Percentiles rank a stretch among this genome's conserved stretches.
phyloP scores from a whole-genome alignment of 1,140 invertebrate genomes.

The Temnothorax curvispinosus region DNA sequence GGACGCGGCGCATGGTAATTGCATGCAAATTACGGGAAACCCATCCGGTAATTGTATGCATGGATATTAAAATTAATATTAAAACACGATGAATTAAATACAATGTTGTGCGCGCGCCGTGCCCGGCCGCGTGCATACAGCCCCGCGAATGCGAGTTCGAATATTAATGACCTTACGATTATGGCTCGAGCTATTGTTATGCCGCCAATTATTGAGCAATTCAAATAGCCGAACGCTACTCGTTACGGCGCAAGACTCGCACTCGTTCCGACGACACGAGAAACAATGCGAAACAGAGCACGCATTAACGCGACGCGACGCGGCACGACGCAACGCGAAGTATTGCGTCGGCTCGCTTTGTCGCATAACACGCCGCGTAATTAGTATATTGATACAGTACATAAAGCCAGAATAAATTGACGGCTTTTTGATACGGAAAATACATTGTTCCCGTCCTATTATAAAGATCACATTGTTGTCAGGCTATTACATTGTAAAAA shows the following conservation, averaged over 20 bases:
- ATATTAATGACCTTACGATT: slow-evolving; percentile 58
- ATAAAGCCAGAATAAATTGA: slow-evolving; percentile 30
- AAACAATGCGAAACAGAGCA: slow-evolving; percentile 39
- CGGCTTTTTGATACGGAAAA: slow-evolving; percentile 12
- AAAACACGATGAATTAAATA: slow-evolving; percentile 61
- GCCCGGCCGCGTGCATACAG: not conserved
- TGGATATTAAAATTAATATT: slow-evolving; percentile 62
- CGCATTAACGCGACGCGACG: slow-evolving; percentile 23
- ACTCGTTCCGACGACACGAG: slow-evolving; percentile 2
- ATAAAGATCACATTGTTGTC: slow-evolving; percentile 40
- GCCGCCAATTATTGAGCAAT: slow-evolving; percentile 59
- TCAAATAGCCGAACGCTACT: slow-evolving; percentile 32
- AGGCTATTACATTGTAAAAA: slow-evolving; percentile 11
- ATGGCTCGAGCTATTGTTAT: slow-evolving; percentile 48
- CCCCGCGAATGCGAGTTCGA: slow-evolving; percentile 35
- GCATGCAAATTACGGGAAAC: slow-evolving; percentile 59
- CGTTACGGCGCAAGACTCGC: slow-evolving; percentile 38
- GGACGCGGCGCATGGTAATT: slow-evolving; percentile 46
- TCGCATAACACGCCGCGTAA: slow-evolving; percentile 33
- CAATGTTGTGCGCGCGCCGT: slow-evolving; percentile 43
- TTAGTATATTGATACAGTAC: slow-evolving; percentile 31
- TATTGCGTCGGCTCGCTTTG: slow-evolving; percentile 34
- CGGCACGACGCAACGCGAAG: not conserved
- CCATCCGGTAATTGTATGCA: slow-evolving; percentile 58
- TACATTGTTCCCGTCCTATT: slow-evolving; percentile 17